phyloP scores from a whole-genome alignment of 37 sponge, comb jelly and placozoan genomes.

The Hexactinellida sp. region DNA sequence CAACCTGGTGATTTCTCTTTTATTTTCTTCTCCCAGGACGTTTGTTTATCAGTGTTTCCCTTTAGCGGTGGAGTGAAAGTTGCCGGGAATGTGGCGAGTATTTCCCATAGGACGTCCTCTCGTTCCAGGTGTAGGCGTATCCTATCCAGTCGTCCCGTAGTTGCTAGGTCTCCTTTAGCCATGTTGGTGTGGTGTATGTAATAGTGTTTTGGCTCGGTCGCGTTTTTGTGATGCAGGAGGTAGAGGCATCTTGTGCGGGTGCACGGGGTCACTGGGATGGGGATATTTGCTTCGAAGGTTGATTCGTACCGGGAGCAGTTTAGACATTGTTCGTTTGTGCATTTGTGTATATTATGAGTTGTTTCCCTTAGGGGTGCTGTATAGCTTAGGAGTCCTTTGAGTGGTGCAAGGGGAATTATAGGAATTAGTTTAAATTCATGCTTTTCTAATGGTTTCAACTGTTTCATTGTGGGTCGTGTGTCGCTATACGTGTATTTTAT shows the following conservation, averaged over 20 bases:
- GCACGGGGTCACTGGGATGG: not conserved
- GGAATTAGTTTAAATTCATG: not conserved
- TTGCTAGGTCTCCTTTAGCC: too few relatives aligned
- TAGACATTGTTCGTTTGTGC: not conserved
- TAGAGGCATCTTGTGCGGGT: not conserved
- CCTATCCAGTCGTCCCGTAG: too few relatives aligned
- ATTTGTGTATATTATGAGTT: not conserved
- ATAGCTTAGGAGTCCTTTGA: not conserved
- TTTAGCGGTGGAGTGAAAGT: too few relatives aligned
- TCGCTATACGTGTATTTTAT: not conserved
- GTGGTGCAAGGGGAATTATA: not conserved
- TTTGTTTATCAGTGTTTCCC: too few relatives aligned
- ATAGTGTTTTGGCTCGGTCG: too few relatives aligned
- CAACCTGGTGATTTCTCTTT: too few relatives aligned
- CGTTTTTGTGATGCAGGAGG: not conserved
- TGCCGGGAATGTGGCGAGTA: too few relatives aligned
- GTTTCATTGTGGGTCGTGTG: not conserved
- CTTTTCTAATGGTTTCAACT: not conserved
- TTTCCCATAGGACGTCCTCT: too few relatives aligned
- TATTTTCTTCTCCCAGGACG: too few relatives aligned
- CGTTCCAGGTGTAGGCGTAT: too few relatives aligned
- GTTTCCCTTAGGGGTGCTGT: not conserved
- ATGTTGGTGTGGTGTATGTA: too few relatives aligned
- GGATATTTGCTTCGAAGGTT: not conserved
- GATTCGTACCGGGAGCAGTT: not conserved